These are phyloP conservation scores for Protodeltote pygarga DNA, from an alignment of 2,888 invertebrate species.

Conservation along the genomic window DNA sequence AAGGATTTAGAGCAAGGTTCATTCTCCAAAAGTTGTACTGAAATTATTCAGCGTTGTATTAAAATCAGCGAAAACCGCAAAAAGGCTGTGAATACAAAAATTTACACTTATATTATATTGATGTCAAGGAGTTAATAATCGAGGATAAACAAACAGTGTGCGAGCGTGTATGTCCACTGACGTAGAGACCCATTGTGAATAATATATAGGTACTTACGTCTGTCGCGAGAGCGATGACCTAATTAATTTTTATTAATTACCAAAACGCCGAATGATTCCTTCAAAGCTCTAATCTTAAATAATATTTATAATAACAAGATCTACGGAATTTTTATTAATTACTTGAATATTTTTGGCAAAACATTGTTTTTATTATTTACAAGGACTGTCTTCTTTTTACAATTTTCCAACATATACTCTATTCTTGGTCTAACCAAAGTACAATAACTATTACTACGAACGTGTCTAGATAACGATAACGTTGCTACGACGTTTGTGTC, in stretches of 20 bases:
- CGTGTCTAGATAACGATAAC: too few relatives aligned
- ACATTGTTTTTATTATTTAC: too few relatives aligned
- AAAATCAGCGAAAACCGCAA: background rate
- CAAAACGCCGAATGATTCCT: constrained; percentile 3
- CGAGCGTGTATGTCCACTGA: constrained; percentile 57
- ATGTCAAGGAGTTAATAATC: constrained; percentile 70
- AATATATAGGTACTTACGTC: constrained; percentile 36
- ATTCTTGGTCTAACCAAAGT: too few relatives aligned
- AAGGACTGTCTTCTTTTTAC: too few relatives aligned
- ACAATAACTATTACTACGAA: too few relatives aligned
- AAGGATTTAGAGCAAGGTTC: background rate
- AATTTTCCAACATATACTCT: too few relatives aligned
- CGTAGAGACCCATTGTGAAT: constrained; percentile 50
- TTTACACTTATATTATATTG: constrained; percentile 53
- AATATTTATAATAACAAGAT: background rate
- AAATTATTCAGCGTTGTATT: constrained; percentile 4
- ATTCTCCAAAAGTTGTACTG: background rate
- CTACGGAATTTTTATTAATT: too few relatives aligned
- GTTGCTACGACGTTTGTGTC: too few relatives aligned
- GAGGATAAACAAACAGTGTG: constrained; percentile 67
- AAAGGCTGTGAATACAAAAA: constrained; percentile 38
- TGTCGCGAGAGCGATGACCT: constrained; percentile 51
- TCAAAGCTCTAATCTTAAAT: background rate
- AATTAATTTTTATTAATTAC: constrained; percentile 48
- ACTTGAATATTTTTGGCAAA: too few relatives aligned